These are phyloP conservation scores for Acinonyx jubatus DNA, from an alignment of 2,113 vertebrate genomes.

Conservation along the genomic window DNA sequence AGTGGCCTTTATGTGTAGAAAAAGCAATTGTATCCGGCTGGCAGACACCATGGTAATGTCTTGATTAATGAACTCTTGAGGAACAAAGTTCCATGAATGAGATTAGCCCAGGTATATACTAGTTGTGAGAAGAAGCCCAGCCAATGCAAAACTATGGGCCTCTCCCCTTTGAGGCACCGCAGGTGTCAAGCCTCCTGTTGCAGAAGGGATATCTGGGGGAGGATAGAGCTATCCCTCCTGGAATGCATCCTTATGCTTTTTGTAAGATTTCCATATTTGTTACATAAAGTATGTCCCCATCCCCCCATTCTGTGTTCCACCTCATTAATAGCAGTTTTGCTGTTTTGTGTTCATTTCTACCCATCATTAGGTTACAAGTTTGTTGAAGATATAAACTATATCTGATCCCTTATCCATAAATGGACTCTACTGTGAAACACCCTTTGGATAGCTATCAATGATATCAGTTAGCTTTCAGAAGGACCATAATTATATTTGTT, in stretches of 20 bases:
- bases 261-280: neutral
- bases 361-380: neutral
- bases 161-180: neutral
- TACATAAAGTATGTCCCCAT: neutral
- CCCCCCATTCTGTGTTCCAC: neutral
- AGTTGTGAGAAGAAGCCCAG: neutral
- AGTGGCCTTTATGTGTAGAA: neutral
- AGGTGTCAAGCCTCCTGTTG: neutral
- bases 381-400: neutral
- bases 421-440: neutral
- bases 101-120: neutral
- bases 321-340: neutral
- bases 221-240: neutral
- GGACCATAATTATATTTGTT: neutral
- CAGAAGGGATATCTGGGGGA: neutral
- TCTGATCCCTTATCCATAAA: neutral
- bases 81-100: neutral
- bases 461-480: slow-evolving; percentile 5
- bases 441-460: neutral
- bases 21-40: neutral
- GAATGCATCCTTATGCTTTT: neutral
- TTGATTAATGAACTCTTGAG: neutral
- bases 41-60: neutral
- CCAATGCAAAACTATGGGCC: neutral
- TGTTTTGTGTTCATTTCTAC: neutral